Conservation (phyloP, 1,140 invertebrate species). For the Drosophila chauvacae region DNA sequence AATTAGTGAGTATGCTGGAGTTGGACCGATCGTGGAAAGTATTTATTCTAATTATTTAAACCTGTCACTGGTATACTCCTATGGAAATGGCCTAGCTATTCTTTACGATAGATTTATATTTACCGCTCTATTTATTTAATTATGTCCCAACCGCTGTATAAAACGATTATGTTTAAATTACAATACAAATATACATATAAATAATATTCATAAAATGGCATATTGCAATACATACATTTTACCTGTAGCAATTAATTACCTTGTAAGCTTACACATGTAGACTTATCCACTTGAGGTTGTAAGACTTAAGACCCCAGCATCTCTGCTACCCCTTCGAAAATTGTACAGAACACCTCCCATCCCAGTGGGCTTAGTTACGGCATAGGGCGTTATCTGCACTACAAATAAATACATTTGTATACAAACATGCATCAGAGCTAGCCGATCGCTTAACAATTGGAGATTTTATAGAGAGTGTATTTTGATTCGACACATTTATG, state of each 20-base stretch:
- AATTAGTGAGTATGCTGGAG: constrained; percentile 54
- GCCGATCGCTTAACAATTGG: constrained; percentile 10
- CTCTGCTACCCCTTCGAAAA: constrained; percentile 15
- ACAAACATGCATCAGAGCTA: background rate
- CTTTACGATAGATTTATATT: constrained; percentile 52
- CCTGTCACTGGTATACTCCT: constrained; percentile 60
- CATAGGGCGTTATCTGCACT: constrained; percentile 25
- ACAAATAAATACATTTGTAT: constrained; percentile 44
- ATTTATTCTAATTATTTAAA: constrained; percentile 75
- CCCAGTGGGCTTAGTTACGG: constrained; percentile 14
- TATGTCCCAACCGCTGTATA: constrained; percentile 52
- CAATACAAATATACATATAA: constrained; percentile 47
- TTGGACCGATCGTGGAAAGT: constrained; percentile 58
- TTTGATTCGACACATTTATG: constrained; percentile 3
- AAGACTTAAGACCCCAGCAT: constrained; percentile 35
- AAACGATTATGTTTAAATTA: constrained; percentile 55
- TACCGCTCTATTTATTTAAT: constrained; percentile 48
- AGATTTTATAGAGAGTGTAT: constrained; percentile 9
- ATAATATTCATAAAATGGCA: constrained; percentile 42
- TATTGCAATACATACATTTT: constrained; percentile 67
- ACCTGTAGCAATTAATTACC: constrained; percentile 43
- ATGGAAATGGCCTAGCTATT: constrained; percentile 59
- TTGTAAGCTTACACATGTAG: constrained; percentile 37
- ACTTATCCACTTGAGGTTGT: constrained; percentile 60
- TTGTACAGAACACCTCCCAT: constrained; percentile 34